Base-by-base conservation (phyloP, 2,113 vertebrate species). In the Corydoras maculifer region DNA sequence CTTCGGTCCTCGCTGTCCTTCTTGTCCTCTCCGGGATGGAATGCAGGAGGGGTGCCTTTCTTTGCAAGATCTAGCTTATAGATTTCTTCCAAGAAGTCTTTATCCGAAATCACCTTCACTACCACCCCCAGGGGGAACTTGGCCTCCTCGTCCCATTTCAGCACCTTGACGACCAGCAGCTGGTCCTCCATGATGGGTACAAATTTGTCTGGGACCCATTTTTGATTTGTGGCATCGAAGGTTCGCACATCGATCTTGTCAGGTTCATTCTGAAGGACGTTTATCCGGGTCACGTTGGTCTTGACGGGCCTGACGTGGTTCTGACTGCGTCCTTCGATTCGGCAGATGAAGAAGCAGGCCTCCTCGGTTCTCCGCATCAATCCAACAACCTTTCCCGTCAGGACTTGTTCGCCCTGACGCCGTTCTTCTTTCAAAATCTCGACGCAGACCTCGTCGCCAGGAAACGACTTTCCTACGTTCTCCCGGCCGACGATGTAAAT, bases 391-490 rank as follows among this genome's bases (percentile, higher is more conserved):
- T 7, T 73, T 3, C 77, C 77, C 9, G 51, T 58, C 50, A 70
- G 1, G 5, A 11, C 2, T 12, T 74, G 15, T 30, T 4, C 48
- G 30, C 7, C 43, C 10, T 9, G 0, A 9, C 3, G 64, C 43
- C 1, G 3, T 54, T 72, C 57, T 35, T 9, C 9, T 10, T 8
- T 58, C 8, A 73, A 8, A 29, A 79, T 75, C 66, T 70, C 3
- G 10, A 79, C 74, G n/a, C 73, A 73, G 9, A 79, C 77, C 25
- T 69, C 67, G 51, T 79, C 77, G 18, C 51, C 74, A 58, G 74
- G 66, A 14, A 79, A 75, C 8, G 70, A 72, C 18, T 66, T 65
- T 50, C 73, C 70, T 13, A 79, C n/a, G 58, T 69, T 5, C 5
- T 75, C 51, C 18, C 13, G 57, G 61, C 77, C 77, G 50, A 0